Conservation (phyloP, 2,888 invertebrate species). For the Monopis laevigella region DNA sequence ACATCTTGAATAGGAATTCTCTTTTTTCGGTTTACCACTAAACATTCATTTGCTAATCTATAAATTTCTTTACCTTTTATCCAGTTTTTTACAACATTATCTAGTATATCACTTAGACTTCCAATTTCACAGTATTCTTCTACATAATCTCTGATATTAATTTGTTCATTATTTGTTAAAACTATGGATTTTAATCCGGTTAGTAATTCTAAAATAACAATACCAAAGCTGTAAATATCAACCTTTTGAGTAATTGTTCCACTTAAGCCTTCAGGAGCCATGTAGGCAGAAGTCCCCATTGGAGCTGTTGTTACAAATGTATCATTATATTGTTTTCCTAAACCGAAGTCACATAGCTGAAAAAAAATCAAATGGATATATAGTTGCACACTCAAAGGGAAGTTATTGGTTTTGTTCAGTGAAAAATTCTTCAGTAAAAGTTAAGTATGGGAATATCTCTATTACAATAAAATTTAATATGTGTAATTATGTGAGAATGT, state of each 20-base stretch:
- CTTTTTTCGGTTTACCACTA: conserved; percentile 57
- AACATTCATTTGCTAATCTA: conserved; percentile 63
- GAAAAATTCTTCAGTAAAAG: too few relatives aligned
- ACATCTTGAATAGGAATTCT: conserved; percentile 70
- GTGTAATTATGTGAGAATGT: too few relatives aligned
- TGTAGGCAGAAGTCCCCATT: conserved; percentile 77
- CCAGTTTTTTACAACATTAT: conserved; percentile 65
- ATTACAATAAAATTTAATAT: too few relatives aligned
- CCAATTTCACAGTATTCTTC: conserved; percentile 60
- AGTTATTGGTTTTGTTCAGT: too few relatives aligned
- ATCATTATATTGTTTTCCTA: conserved; percentile 66
- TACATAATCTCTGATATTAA: conserved; percentile 52
- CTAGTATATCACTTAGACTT: conserved; percentile 62
- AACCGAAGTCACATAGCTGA: conserved; percentile 80
- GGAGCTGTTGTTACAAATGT: conserved; percentile 58
- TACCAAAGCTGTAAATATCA: conserved; percentile 81
- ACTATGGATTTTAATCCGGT: conserved; percentile 75
- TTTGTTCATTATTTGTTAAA: conserved; percentile 54
- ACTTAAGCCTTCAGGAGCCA: conserved; percentile 78
- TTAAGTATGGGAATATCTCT: too few relatives aligned
- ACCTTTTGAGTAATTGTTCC: conserved; percentile 78
- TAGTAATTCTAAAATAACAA: conserved; percentile 76
- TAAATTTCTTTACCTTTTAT: conserved; percentile 58
- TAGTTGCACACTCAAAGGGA: too few relatives aligned
- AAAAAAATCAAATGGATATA: too few relatives aligned